These are phyloP conservation scores for Sebastes steindachneri DNA, from an alignment of 2,797 vertebrate species.

Conservation along the genomic window DNA sequence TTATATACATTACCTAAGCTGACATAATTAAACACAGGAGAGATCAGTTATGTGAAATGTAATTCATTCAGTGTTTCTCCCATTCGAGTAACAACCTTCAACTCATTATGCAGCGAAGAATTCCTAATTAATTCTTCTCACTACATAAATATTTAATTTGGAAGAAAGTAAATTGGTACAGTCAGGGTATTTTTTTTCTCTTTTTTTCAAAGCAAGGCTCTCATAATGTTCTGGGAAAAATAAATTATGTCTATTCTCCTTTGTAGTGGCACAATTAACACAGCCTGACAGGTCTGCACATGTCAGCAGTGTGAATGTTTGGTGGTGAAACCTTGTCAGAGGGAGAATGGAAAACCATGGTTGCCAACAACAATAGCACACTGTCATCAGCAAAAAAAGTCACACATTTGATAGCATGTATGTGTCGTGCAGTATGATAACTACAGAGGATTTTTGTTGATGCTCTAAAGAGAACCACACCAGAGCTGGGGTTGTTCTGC, in stretches of 20 bases:
- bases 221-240: not conserved
- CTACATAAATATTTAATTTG: not conserved
- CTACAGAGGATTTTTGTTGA: not conserved
- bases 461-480: not conserved
- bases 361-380: conserved; percentile 10
- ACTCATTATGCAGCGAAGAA: conserved; percentile 4
- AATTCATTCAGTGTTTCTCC: conserved; percentile 2
- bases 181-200: not conserved
- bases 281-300: not conserved
- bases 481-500: not conserved
- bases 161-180: not conserved
- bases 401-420: not conserved
- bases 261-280: not conserved
- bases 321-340: not conserved
- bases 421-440: not conserved
- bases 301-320: conserved; percentile 18
- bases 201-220: conserved; percentile 3
- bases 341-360: not conserved
- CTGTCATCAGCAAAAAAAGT: not conserved
- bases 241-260: not conserved
- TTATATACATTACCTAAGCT: conserved; percentile 8
- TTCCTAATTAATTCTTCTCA: conserved; percentile 6
- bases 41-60: conserved; percentile 10
- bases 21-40: conserved; percentile 3
- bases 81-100: not conserved